Percentiles rank a stretch among this genome's conserved stretches.
These are phyloP conservation scores for Caenorhabditis sp. DNA, from an alignment of 2,888 invertebrate species.

Conservation along the genomic window DNA sequence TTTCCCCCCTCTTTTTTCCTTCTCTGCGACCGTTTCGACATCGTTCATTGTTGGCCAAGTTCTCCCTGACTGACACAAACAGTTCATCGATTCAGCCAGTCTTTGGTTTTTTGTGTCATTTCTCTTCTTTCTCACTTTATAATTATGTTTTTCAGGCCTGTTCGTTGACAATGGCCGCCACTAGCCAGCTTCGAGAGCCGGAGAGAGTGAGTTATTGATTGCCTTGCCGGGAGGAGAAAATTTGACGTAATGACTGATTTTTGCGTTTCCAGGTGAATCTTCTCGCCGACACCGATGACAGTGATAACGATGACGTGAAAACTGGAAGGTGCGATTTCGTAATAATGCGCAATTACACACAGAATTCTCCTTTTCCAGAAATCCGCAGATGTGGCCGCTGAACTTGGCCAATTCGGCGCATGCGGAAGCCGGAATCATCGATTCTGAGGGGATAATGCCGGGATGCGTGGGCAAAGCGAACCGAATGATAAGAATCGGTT, in stretches of 20 bases:
- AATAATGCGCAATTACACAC: neutral
- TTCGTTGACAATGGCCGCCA: constrained; percentile 14
- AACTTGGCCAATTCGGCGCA: constrained; percentile 52
- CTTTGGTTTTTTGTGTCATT: constrained; percentile 1
- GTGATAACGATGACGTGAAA: constrained; percentile 34
- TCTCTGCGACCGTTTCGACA: constrained; percentile 29
- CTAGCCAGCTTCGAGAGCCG: constrained; percentile 40
- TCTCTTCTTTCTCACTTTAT: neutral
- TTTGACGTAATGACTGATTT: neutral
- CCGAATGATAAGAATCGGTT: constrained; percentile 51
- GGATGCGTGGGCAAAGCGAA: constrained; percentile 51
- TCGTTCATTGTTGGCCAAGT: constrained; percentile 20
- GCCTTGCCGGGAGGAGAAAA: too few relatives aligned
- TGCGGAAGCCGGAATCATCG: constrained; percentile 47
- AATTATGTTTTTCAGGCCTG: constrained; percentile 1
- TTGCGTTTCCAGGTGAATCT: constrained; percentile 47
- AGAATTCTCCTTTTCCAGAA: constrained; percentile 33
- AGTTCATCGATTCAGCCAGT: constrained; percentile 6
- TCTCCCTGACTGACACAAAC: neutral
- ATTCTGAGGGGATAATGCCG: constrained; percentile 29
- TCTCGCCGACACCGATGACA: constrained; percentile 44
- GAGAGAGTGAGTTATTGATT: constrained; percentile 39
- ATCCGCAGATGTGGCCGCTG: constrained; percentile 59
- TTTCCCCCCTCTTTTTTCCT: neutral
- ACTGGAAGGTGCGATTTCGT: constrained; percentile 16